A percentile compares a stretch with the other conserved stretches of the same genome.
phyloP scores from a whole-genome alignment of 2,888 invertebrate species.

The Prenolepis imparis region DNA sequence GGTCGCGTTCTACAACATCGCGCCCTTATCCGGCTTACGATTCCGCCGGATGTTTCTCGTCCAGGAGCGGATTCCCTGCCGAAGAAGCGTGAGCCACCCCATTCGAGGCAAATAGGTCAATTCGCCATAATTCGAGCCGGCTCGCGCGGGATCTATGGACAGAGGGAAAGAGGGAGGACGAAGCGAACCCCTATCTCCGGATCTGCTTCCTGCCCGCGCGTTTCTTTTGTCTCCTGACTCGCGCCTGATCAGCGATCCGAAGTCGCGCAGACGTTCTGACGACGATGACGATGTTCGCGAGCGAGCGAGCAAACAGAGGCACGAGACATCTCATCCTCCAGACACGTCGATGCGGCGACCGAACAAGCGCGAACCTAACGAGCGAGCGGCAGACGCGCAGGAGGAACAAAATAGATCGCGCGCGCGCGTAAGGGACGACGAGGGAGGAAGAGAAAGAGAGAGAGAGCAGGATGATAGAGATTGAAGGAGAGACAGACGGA shows the following conservation, averaged over 20 bases:
- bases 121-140: slow-evolving; percentile 49
- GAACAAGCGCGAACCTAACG: slow-evolving; percentile 57
- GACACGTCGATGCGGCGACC: slow-evolving; percentile 73
- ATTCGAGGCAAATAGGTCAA: slow-evolving; percentile 50
- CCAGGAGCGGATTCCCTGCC: slow-evolving; percentile 5
- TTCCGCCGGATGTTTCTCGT: slow-evolving; percentile 44
- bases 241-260: slow-evolving; percentile 30
- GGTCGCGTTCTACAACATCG: slow-evolving; percentile 48
- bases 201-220: slow-evolving; percentile 8
- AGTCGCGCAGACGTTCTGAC: slow-evolving; percentile 71
- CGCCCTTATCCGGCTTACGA: slow-evolving; percentile 51
- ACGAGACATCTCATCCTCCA: slow-evolving; percentile 66
- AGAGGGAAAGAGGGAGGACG: slow-evolving; percentile 12
- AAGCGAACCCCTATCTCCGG: slow-evolving; percentile 5
- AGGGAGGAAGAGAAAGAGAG: slow-evolving; percentile 19
- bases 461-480: too few species aligned
- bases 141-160: slow-evolving; percentile 34
- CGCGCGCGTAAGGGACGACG: slow-evolving; percentile 12
- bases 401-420: slow-evolving; percentile 64
- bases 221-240: slow-evolving; percentile 50
- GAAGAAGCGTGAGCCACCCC: slow-evolving; percentile 28
- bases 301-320: slow-evolving; percentile 55
- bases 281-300: slow-evolving; percentile 47
- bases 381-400: slow-evolving; percentile 53
- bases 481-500: slow-evolving; percentile 46